Evolutionary conservation across 2,888 invertebrate species (phyloP).

Genomic region (Eilema sororculum): DNA sequence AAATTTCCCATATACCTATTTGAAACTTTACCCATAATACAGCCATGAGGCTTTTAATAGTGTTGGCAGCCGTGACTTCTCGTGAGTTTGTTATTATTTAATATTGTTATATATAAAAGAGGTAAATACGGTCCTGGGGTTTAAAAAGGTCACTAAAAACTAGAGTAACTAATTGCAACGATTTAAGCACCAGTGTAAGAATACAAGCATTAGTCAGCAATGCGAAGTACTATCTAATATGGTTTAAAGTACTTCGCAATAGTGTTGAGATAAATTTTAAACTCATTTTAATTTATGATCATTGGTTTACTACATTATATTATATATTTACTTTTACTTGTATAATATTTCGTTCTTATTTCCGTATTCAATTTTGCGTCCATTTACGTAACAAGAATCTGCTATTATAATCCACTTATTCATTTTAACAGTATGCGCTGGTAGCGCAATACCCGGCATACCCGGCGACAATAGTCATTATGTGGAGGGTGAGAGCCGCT

Average conservation of each 20-base stretch:
- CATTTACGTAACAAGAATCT: no score
- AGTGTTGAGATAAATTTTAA: neutral
- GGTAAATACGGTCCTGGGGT: neutral
- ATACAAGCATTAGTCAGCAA: neutral
- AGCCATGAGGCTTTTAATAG: conserved; percentile 53
- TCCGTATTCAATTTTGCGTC: neutral
- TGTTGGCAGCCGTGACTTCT: conserved; percentile 51
- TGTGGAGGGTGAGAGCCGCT: conserved; percentile 65
- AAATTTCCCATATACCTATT: neutral
- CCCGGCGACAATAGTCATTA: conserved; percentile 68
- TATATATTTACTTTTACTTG: neutral
- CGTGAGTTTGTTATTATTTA: conserved; percentile 50
- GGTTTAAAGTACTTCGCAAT: neutral
- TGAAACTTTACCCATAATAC: conserved; percentile 7
- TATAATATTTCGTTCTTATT: neutral
- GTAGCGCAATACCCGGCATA: conserved; percentile 51
- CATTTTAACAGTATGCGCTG: conserved; percentile 40
- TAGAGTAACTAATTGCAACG: neutral
- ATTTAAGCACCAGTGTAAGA: neutral
- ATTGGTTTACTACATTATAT: neutral
- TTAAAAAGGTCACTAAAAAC: neutral
- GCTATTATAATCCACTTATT: no score
- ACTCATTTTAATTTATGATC: neutral
- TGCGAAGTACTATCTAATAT: neutral
- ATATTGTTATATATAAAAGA: neutral